A percentile compares a stretch with the other conserved stretches of the same genome.
phyloP scores from a whole-genome alignment of 2,113 vertebrate genomes.

The Poecile atricapillus region DNA sequence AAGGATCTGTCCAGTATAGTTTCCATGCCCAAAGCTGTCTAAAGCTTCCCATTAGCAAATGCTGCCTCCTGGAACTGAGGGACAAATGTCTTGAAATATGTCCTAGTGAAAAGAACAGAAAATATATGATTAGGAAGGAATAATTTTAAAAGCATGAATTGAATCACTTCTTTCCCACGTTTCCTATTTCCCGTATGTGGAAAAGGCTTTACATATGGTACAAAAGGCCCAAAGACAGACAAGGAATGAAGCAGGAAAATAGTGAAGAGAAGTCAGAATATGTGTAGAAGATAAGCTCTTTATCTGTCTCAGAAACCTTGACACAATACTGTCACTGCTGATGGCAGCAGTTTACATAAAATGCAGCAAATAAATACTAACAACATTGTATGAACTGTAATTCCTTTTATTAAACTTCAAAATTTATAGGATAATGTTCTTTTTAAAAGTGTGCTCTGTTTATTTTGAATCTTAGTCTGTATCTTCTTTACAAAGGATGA shows the following conservation, averaged over 20 bases:
- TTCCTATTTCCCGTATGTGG: fast-evolving
- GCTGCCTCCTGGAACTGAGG: slow-evolving; percentile 99
- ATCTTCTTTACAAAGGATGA: not conserved
- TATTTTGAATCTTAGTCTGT: not conserved
- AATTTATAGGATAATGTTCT: not conserved
- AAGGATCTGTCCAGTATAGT: slow-evolving; percentile 44
- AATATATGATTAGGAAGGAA: slow-evolving; percentile 42
- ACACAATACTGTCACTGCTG: not conserved
- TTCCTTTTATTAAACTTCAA: not conserved
- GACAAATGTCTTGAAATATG: slow-evolving; percentile 95
- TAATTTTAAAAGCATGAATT: not conserved
- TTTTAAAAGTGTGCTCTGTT: not conserved
- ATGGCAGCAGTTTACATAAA: not conserved
- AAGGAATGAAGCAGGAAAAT: not conserved
- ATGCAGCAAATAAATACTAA: not conserved
- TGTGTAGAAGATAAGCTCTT: not conserved
- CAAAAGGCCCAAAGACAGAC: not conserved
- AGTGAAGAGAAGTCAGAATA: not conserved
- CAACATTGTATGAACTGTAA: not conserved
- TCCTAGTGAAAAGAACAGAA: slow-evolving; percentile 73
- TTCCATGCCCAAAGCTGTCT: slow-evolving; percentile 57
- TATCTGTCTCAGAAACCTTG: not conserved
- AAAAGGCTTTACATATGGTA: not conserved
- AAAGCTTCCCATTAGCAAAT: slow-evolving; percentile 96
- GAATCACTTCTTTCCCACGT: not conserved